A percentile compares a stretch with the other conserved stretches of the same genome.
Evolutionary conservation across 30 jellyfish, hydroid and myxozoan species (phyloP).

Genomic region (Aurelia sp.): DNA sequence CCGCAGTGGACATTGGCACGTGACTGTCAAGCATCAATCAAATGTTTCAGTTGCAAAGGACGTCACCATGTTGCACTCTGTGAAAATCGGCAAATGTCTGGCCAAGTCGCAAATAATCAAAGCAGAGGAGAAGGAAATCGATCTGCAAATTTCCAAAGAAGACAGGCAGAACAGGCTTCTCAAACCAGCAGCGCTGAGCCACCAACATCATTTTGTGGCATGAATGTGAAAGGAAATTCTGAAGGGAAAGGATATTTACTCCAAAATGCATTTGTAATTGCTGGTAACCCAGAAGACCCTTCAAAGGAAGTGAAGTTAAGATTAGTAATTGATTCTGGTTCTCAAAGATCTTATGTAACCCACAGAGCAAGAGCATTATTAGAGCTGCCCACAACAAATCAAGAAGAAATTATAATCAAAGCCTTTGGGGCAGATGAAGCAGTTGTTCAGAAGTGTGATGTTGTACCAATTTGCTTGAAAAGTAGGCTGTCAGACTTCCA

Average conservation of each 20-base stretch:
- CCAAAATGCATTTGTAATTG: constrained; percentile 30
- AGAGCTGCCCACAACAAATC: constrained; percentile 33
- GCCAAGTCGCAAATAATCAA: neutral
- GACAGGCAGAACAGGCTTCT: no score
- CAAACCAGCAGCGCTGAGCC: no score
- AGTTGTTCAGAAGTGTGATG: constrained; percentile 3
- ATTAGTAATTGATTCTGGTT: constrained; percentile 30
- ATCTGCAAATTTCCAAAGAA: neutral
- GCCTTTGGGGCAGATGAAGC: constrained; percentile 21
- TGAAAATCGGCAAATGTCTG: constrained; percentile 1
- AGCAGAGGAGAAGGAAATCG: neutral
- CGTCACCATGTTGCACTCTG: constrained; percentile 44
- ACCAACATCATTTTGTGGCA: constrained; percentile 34
- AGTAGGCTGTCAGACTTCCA: constrained; percentile 10
- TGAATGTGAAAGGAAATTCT: neutral
- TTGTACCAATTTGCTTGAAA: constrained; percentile 13
- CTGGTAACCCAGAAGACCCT: constrained; percentile 42
- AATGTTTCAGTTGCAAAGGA: constrained; percentile 35
- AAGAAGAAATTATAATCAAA: no score
- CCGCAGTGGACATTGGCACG: constrained; percentile 32
- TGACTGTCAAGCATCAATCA: constrained; percentile 33
- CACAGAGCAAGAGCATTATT: constrained; percentile 30
- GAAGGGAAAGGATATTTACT: constrained; percentile 17
- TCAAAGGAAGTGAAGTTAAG: constrained; percentile 8
- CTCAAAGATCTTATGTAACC: constrained; percentile 30